A percentile compares a stretch with the other conserved stretches of the same genome.
phyloP scores from a whole-genome alignment of 2,797 vertebrate species.

The Helicolenus hilgendorfi region DNA sequence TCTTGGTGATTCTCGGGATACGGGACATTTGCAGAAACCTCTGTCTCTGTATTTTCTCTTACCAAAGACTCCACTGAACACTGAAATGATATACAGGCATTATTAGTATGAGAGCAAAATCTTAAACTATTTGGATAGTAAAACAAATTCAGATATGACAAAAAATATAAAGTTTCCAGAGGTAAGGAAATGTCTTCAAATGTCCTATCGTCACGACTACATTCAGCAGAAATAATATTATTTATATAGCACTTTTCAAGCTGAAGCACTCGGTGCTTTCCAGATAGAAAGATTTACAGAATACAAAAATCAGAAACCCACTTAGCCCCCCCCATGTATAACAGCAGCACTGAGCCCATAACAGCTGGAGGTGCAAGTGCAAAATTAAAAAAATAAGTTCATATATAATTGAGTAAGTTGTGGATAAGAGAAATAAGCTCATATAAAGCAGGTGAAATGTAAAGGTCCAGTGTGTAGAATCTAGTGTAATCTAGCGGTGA shows the following conservation, averaged over 20 bases:
- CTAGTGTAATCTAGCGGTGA: too few species aligned
- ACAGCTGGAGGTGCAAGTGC: too few species aligned
- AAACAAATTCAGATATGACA: neutral
- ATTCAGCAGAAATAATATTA: neutral
- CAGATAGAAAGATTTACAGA: too few species aligned
- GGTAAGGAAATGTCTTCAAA: neutral
- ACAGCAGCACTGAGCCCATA: too few species aligned
- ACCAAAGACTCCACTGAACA: neutral
- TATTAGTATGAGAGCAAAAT: neutral
- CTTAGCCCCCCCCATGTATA: too few species aligned
- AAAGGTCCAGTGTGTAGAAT: too few species aligned
- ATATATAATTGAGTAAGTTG: too few species aligned
- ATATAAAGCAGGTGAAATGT: too few species aligned
- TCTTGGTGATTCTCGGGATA: conserved; percentile 7
- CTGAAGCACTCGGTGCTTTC: too few species aligned
- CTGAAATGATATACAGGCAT: neutral
- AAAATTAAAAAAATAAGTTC: too few species aligned
- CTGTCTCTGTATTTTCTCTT: neutral
- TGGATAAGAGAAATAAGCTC: too few species aligned
- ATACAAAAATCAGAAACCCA: too few species aligned
- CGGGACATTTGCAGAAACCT: neutral
- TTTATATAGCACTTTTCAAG: neutral
- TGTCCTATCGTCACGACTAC: neutral
- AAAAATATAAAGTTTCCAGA: neutral
- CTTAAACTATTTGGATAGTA: neutral